A percentile compares a stretch with the other conserved stretches of the same genome.
phyloP scores from a whole-genome alignment of 37 sponge, comb jelly and placozoan genomes.

The Ianthella basta region DNA sequence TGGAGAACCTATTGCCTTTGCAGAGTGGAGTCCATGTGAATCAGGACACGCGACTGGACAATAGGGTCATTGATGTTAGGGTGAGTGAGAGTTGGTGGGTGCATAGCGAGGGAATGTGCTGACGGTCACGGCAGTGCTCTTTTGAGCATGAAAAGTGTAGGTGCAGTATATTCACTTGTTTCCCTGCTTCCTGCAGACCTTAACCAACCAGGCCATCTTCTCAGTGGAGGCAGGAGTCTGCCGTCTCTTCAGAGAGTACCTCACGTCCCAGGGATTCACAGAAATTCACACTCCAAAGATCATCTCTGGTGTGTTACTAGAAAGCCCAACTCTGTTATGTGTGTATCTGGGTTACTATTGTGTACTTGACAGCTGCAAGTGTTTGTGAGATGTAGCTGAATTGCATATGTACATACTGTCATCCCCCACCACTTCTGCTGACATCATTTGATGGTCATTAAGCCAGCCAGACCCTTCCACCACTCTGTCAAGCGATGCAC shows the following conservation, averaged over 20 bases:
- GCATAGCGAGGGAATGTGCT: too few relatives aligned
- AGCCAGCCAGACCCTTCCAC: too few relatives aligned
- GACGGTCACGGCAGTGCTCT: too few relatives aligned
- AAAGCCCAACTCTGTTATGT: neutral
- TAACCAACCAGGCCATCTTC: constrained; percentile 96
- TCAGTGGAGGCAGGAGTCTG: constrained; percentile 92
- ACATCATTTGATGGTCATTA: too few relatives aligned
- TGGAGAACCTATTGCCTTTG: neutral
- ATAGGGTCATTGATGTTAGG: constrained; percentile 92
- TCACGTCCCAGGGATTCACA: constrained; percentile 84
- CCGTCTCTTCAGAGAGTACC: constrained; percentile 87
- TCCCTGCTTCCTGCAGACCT: constrained; percentile 55
- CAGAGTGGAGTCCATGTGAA: constrained; percentile 69
- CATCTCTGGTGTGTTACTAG: constrained; percentile 73
- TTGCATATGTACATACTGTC: neutral
- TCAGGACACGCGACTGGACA: constrained; percentile 96
- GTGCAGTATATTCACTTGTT: too few relatives aligned
- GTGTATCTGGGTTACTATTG: neutral
- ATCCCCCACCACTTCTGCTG: neutral
- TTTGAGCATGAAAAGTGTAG: too few relatives aligned
- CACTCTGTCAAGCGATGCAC: too few relatives aligned
- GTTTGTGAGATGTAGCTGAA: neutral
- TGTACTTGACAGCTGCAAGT: neutral
- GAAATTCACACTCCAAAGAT: constrained; percentile 99
- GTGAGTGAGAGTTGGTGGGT: constrained; percentile 49